Evolutionary conservation across 2,797 vertebrate species (phyloP).

Genomic region (Liparis tanakae): DNA sequence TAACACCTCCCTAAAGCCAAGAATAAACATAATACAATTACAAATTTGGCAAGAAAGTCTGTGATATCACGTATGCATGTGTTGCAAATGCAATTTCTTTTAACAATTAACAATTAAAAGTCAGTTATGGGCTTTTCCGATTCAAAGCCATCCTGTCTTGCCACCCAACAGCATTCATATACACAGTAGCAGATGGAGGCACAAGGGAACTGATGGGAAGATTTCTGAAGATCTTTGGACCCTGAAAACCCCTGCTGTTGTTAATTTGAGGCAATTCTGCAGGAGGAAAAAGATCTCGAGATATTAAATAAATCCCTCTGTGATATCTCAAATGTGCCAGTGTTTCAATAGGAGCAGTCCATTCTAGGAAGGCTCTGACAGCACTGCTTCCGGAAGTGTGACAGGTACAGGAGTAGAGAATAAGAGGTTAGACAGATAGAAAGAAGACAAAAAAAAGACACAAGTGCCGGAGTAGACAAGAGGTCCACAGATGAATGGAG

Average conservation of each 20-base stretch:
- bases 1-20: conserved; percentile 3
- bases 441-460: conserved; percentile 44
- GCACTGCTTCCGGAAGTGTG: conserved; percentile 55
- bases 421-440: conserved; percentile 66
- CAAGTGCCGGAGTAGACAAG: conserved; percentile 36
- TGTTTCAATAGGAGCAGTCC: conserved; percentile 57
- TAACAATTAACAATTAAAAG: neutral
- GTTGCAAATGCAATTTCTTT: conserved; percentile 22
- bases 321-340: conserved; percentile 76
- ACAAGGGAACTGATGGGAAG: conserved; percentile 39
- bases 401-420: conserved; percentile 62
- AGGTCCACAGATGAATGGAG: conserved; percentile 43
- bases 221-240: conserved; percentile 57
- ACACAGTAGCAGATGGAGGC: conserved; percentile 46
- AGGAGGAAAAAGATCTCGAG: conserved; percentile 24
- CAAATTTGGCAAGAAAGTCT: conserved; percentile 10
- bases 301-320: conserved; percentile 65
- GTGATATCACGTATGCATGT: neutral
- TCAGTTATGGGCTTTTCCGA: conserved; percentile 16
- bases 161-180: conserved; percentile 45
- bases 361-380: conserved; percentile 55
- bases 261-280: conserved; percentile 65
- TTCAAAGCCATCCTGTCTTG: conserved; percentile 8
- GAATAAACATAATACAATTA: conserved; percentile 5
- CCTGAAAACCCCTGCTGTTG: conserved; percentile 64